Conservation (phyloP, 2,113 vertebrate species). For the Verasper variegatus region DNA sequence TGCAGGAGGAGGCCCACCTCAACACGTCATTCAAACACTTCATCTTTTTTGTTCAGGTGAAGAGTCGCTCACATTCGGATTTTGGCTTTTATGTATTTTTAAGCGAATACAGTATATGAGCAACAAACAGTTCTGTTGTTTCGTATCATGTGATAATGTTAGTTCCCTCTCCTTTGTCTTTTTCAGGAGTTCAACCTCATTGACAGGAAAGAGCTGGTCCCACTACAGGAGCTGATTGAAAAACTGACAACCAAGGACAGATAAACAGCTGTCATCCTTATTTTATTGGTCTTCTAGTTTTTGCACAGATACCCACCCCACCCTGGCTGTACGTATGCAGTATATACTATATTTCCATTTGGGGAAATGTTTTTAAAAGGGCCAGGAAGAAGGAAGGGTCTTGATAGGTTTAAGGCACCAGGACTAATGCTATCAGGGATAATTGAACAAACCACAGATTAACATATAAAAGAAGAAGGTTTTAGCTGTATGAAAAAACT, state of each 20-base stretch:
- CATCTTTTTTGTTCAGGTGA: slow-evolving; percentile 97
- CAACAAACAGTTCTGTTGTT: too few relatives aligned
- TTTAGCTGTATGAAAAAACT: slow-evolving; percentile 41
- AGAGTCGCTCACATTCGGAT: background rate
- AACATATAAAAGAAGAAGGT: slow-evolving; percentile 41
- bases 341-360: slow-evolving; percentile 77
- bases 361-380: slow-evolving; percentile 74
- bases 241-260: slow-evolving; percentile 97
- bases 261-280: slow-evolving; percentile 80
- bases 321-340: slow-evolving; percentile 78
- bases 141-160: background rate
- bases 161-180: background rate
- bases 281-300: slow-evolving; percentile 73
- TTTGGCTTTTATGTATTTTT: too few relatives aligned
- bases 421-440: slow-evolving; percentile 74
- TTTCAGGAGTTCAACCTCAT: slow-evolving; percentile 96
- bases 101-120: background rate
- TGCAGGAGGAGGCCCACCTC: slow-evolving; percentile 97
- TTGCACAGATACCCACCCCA: slow-evolving; percentile 77
- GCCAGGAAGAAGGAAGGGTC: slow-evolving; percentile 69
- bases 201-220: slow-evolving; percentile 92
- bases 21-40: slow-evolving; percentile 99
- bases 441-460: slow-evolving; percentile 60
- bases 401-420: slow-evolving; percentile 72
- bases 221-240: slow-evolving; percentile 97